These are phyloP conservation scores for Xenopus petersii DNA, from an alignment of 2,797 vertebrate species.

Conservation along the genomic window DNA sequence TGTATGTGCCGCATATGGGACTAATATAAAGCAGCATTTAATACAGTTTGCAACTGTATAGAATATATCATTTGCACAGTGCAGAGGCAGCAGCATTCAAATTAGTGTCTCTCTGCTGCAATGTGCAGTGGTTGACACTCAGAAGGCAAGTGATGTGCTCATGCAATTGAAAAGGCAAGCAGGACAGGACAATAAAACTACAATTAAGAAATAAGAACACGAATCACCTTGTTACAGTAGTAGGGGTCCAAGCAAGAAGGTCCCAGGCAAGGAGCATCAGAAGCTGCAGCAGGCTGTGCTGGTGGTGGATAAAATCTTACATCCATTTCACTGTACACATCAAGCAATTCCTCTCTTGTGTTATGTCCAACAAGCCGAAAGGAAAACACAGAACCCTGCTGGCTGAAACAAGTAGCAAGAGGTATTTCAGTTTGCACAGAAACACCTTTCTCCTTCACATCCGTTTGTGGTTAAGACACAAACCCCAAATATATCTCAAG, in stretches of 20 bases:
- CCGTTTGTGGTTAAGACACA: conserved; percentile 68
- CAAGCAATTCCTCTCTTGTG: conserved; percentile 69
- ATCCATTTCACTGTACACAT: conserved; percentile 88
- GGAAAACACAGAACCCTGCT: background rate
- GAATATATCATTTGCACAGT: background rate
- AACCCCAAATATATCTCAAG: conserved; percentile 44
- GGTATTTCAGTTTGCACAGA: conserved; percentile 66
- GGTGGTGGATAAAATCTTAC: conserved; percentile 91
- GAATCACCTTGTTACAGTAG: conserved; percentile 91
- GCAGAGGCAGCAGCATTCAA: conserved; percentile 6
- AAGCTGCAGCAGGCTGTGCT: conserved; percentile 78
- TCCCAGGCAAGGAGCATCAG: conserved; percentile 85
- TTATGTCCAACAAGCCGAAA: conserved; percentile 36
- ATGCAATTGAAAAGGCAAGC: background rate
- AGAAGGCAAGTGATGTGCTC: background rate
- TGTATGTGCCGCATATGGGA: background rate
- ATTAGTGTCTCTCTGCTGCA: background rate
- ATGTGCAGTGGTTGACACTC: background rate
- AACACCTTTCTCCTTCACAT: conserved; percentile 79
- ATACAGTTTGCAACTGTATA: background rate
- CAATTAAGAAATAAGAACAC: background rate
- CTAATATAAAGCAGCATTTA: too few species aligned
- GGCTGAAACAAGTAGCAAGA: conserved; percentile 64
- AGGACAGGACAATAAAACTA: background rate
- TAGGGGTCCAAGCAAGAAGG: conserved; percentile 88